Evolutionary conservation across 2,888 invertebrate genomes (phyloP).

Genomic region (Tetheella fluctuosa): DNA sequence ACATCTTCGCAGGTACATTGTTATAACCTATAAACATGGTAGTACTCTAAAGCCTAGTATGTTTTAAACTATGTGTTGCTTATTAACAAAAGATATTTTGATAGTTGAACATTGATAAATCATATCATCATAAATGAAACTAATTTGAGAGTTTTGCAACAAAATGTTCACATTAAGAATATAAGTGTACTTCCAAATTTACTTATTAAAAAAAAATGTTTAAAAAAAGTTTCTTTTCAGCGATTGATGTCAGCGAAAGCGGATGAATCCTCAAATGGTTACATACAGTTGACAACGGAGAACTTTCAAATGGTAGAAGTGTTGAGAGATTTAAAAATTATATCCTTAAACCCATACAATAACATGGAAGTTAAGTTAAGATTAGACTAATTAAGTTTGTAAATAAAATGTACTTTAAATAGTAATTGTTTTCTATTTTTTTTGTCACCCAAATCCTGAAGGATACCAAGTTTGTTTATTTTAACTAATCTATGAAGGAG

Average conservation of each 20-base stretch:
- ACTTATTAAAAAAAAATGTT: no score
- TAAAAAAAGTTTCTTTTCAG: conserved; percentile 62
- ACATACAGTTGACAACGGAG: conserved; percentile 58
- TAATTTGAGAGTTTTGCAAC: neutral
- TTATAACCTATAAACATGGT: no score
- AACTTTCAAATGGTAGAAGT: conserved; percentile 55
- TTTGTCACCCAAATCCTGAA: neutral
- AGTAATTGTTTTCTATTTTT: neutral
- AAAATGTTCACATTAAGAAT: no score
- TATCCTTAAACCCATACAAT: conserved; percentile 67
- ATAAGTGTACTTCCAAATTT: no score
- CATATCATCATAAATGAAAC: no score
- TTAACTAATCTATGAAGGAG: no score
- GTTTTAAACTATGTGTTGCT: no score
- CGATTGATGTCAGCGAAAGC: conserved; percentile 57
- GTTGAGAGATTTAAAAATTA: conserved; percentile 64
- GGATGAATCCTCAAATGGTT: conserved; percentile 53
- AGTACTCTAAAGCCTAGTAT: no score
- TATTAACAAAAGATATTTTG: no score
- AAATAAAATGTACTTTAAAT: neutral
- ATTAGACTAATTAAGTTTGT: conserved; percentile 29
- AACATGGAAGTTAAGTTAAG: conserved; percentile 66
- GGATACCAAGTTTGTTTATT: no score
- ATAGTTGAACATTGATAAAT: no score
- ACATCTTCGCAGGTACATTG: no score